A percentile compares a stretch with the other conserved stretches of the same genome.
Evolutionary conservation across 1,140 invertebrate species (phyloP).

Genomic region (Ips nitidus): DNA sequence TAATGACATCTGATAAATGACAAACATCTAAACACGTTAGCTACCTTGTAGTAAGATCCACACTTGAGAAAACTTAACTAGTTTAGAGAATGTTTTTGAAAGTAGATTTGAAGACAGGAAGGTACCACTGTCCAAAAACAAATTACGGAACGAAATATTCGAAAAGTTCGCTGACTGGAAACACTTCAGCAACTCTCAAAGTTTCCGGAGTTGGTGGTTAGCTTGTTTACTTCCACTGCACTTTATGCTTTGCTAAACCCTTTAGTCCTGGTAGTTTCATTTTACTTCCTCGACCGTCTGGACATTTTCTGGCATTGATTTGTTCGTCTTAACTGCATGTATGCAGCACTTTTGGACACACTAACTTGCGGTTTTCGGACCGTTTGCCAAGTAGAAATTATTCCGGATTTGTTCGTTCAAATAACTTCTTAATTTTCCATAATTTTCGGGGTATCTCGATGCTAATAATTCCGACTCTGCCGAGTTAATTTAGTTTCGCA

Average conservation of each 20-base stretch:
- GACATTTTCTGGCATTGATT: too few relatives aligned
- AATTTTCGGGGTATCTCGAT: neutral
- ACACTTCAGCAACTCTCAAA: neutral
- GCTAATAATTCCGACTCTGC: neutral
- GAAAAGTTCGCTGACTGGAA: neutral
- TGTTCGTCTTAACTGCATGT: too few relatives aligned
- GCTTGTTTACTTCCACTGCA: neutral
- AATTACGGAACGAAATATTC: neutral
- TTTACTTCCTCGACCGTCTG: too few relatives aligned
- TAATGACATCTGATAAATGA: too few relatives aligned
- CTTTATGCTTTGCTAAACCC: constrained; percentile 3
- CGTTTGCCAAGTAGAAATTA: neutral
- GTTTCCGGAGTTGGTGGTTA: neutral
- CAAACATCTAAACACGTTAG: too few relatives aligned
- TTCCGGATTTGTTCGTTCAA: neutral
- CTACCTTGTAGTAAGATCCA: too few relatives aligned
- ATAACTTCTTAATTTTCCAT: neutral
- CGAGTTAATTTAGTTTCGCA: neutral
- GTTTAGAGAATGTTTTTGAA: too few relatives aligned
- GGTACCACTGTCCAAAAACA: too few relatives aligned
- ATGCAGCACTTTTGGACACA: neutral
- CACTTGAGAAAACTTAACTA: too few relatives aligned
- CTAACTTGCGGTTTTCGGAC: neutral
- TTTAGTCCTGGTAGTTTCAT: neutral
- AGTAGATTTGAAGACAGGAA: too few relatives aligned